Evolutionary conservation across 2,888 invertebrate species (phyloP), one percentile per base, ranked within the genome.

Genomic region (Celastrina argiolus): DNA sequence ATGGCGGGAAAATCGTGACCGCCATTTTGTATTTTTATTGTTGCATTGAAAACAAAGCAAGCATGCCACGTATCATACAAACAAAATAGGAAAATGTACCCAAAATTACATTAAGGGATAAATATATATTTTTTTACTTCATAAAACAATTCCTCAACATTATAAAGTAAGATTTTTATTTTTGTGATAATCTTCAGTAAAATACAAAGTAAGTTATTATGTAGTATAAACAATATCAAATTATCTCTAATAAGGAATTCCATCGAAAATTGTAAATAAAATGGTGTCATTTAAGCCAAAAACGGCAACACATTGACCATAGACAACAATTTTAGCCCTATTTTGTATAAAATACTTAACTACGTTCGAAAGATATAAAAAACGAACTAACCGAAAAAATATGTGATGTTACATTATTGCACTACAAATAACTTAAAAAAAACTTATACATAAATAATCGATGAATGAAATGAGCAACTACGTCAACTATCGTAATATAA

Each of bases 391-490:
- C 31, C 16, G 18, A 61, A 51, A 51, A 14, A 26, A 36, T 36
- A 69, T 73, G 74, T 75, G 74, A 74, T 74, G 74, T 70, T 42
- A 74, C 73, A 72, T 31, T 75, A 74, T 74, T 73, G 73, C 74
- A 72, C 70, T 69, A 76, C 73, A 67, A 66, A 64, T 68, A 69
- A 73, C 69, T 68, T 72, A 72, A 69, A 71, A 63, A 67, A 63
- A 67, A 71, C 67, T 69, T 63, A 51, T 76, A 79, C n/a, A 76
- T 80, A 83, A 72, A 81, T 88, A 88, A 85, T 88, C 88, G 86
- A 80, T 75, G 76, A 72, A 77, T 78, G 78, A 82, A 75, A 85
- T 88, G 88, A 88, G 87, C 87, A 84, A 78, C 73, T 74, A 73
- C 22, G 61, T 61, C 18, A n/a, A 34, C 31, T 59, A 36, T 61